Base-by-base conservation (phyloP, 2,888 invertebrate species). In the Drosophila fungiperda region DNA sequence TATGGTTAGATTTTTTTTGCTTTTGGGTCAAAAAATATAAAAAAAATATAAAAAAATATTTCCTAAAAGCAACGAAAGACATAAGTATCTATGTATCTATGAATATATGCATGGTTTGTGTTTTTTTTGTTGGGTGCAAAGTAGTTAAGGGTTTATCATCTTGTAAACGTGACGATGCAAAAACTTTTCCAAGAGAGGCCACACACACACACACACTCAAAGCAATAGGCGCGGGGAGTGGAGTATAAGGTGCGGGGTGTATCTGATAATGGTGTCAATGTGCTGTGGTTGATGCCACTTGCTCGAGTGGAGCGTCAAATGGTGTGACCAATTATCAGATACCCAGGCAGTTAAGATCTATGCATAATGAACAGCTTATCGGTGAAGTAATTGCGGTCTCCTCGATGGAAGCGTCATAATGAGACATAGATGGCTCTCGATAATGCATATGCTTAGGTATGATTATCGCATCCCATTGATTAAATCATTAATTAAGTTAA, bases 141-240 rank as follows among this genome's bases (percentile, higher is more conserved):
- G 89, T 87, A 87, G 85, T 82, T 84, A 74, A 80, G 85, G 87
- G 87, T 82, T 87, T 89, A 89, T 87, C 88, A 85, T 87, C 90
- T 85, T 89, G 88, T 89, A 80, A 85, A 87, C 88, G 81, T 85
- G 86, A 82, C 83, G 67, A 75, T 83, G 88, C 82, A 74, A 83
- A 89, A 80, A 82, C 68, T 78, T 80, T 78, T 50, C 48, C 29
- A 68, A 76, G 68, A 68, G 76, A 52, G 53, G 63, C 77, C 77
- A 80, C 80, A 71, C 78, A 78, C 78, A 78, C 55, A 15, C 38
- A 38, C 36, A 20, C 32, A 29, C 32, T 3, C 33, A 54, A 9
- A 42, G n/a, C 15, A 42, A 15, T 15, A 1, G 6, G 48, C 12
- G 1, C 1, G 11, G 1, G 3, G n/a, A 23, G 38, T 26, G 15